Conservation (phyloP, 2,113 vertebrate species). For the Vulpes vulpes region DNA sequence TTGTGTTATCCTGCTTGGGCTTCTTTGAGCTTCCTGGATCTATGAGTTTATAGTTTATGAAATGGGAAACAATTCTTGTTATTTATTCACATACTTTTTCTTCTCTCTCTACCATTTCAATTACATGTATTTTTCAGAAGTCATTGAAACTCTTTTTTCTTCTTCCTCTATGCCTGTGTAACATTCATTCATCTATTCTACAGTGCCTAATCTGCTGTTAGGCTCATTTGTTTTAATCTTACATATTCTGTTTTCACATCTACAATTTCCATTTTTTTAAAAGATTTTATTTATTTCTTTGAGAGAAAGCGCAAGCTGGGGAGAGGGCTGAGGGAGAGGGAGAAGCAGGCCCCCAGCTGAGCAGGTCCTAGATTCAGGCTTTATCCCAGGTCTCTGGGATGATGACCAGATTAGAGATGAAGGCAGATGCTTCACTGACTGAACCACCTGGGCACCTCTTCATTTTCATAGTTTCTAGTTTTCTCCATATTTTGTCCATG, state of each 20-base stretch:
- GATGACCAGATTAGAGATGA: not conserved
- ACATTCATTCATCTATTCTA: not conserved
- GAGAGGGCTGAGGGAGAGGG: not conserved
- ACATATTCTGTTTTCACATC: not conserved
- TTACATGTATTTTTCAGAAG: not conserved
- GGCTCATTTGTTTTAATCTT: not conserved
- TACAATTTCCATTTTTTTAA: not conserved
- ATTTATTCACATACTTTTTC: not conserved
- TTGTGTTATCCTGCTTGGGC: not conserved
- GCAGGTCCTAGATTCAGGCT: not conserved
- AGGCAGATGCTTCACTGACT: not conserved
- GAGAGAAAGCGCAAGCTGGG: not conserved
- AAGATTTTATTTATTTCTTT: not conserved
- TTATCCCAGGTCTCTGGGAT: not conserved
- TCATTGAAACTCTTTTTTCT: not conserved
- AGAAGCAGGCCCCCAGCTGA: not conserved
- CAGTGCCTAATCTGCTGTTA: not conserved
- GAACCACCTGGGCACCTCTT: not conserved
- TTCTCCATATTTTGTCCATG: not conserved
- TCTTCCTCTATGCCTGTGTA: not conserved
- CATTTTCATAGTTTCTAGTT: not conserved
- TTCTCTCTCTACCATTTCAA: not conserved
- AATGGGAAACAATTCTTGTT: not conserved
- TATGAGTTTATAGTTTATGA: not conserved
- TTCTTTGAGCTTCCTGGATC: not conserved